Evolutionary conservation across 2,888 invertebrate genomes (phyloP).

Genomic region (Chymomyza caudatula): DNA sequence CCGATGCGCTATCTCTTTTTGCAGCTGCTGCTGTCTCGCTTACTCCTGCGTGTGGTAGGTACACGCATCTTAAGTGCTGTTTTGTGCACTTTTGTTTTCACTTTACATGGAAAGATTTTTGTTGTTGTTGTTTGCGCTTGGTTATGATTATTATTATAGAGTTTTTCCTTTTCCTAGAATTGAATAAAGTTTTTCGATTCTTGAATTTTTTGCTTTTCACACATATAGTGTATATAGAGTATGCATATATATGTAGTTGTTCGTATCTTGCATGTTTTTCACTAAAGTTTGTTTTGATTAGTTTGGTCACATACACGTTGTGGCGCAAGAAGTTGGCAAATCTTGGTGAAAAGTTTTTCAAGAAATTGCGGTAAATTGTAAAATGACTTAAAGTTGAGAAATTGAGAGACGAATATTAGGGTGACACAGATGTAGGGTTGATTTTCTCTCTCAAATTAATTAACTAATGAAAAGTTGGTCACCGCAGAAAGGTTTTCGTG

Average conservation of each 20-base stretch:
- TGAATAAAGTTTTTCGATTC: slow-evolving; percentile 59
- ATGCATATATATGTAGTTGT: background rate
- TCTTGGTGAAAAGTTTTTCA: background rate
- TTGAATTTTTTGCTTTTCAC: background rate
- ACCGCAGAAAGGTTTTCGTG: background rate
- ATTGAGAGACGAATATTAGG: background rate
- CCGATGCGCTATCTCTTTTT: background rate
- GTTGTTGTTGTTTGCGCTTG: slow-evolving; percentile 6
- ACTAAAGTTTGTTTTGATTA: slow-evolving; percentile 64
- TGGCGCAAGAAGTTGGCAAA: too few relatives aligned
- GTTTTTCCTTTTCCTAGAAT: slow-evolving; percentile 40
- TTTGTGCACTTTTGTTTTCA: slow-evolving; percentile 31
- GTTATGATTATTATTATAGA: slow-evolving; percentile 53
- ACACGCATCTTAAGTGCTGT: slow-evolving; percentile 58
- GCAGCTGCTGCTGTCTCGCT: background rate
- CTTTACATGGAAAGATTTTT: background rate
- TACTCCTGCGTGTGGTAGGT: background rate
- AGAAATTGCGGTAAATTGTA: background rate
- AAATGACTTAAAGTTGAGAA: background rate
- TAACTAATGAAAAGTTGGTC: background rate
- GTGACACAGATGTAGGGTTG: background rate
- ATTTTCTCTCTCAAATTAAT: background rate
- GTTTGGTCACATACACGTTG: slow-evolving; percentile 35
- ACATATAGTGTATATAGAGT: background rate
- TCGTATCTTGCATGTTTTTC: slow-evolving; percentile 23